phyloP scores from a whole-genome alignment of 2,888 invertebrate species.

The Diplazon laetatorius region DNA sequence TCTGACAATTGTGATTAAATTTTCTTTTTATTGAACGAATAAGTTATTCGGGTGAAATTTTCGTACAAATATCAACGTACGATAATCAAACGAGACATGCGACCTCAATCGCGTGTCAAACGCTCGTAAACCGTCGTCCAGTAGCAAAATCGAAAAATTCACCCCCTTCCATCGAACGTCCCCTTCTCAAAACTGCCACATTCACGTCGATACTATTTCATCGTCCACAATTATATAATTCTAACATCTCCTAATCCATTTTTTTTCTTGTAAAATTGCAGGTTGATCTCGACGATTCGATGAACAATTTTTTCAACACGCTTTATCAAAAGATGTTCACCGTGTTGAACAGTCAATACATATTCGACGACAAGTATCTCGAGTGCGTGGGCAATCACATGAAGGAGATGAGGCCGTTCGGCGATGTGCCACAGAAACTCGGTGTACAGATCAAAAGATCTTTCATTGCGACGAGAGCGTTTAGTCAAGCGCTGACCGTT shows the following conservation, averaged over 20 bases:
- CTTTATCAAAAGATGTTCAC: constrained; percentile 98
- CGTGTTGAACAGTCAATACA: constrained; percentile 96
- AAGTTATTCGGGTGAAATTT: too few species aligned
- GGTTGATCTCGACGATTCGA: constrained; percentile 91
- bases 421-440: constrained; percentile 96
- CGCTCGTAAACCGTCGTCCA: neutral
- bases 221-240: too few species aligned
- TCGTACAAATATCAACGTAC: neutral
- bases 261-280: constrained; percentile 80
- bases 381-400: constrained; percentile 95
- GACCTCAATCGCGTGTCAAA: neutral
- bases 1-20: neutral
- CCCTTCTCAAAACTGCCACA: too few species aligned
- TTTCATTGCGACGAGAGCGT: constrained; percentile 97
- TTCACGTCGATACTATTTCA: too few species aligned
- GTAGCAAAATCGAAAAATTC: neutral
- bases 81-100: neutral
- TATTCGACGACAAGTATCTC: constrained; percentile 93
- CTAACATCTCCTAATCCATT: too few species aligned
- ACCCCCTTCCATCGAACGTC: neutral
- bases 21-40: too few species aligned
- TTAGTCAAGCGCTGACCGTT: constrained; percentile 93
- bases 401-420: constrained; percentile 96
- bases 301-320: constrained; percentile 96
- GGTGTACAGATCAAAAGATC: constrained; percentile 94